A percentile compares a stretch with the other conserved stretches of the same genome.
Conservation (phyloP, 2,888 invertebrate genomes). For the Hirtodrosophila cameraria region DNA sequence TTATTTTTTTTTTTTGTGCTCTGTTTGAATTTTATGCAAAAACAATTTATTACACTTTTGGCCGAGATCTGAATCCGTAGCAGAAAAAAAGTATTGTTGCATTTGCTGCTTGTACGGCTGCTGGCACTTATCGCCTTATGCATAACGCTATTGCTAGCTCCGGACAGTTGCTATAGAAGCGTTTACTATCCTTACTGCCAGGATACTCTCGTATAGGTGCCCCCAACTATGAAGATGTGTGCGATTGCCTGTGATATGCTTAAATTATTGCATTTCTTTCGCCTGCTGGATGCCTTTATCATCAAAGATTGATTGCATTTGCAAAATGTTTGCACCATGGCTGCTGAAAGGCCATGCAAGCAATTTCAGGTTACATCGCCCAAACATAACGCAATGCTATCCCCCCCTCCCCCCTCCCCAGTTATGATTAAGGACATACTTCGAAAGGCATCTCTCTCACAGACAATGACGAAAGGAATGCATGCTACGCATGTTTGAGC, state of each 20-base stretch:
- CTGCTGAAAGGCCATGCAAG: constrained; percentile 20
- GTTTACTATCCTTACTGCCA: too few species aligned
- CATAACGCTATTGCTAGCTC: constrained; percentile 12
- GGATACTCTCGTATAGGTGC: too few species aligned
- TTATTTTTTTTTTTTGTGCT: neutral
- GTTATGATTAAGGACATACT: constrained; percentile 13
- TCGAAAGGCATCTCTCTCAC: too few species aligned
- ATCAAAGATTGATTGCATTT: constrained; percentile 65
- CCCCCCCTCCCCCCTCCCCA: too few species aligned
- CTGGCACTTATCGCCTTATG: constrained; percentile 49
- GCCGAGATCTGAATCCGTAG: constrained; percentile 21
- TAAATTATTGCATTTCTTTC: constrained; percentile 66
- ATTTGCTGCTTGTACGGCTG: constrained; percentile 26
- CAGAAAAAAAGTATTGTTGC: constrained; percentile 59
- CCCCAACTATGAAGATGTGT: constrained; percentile 22
- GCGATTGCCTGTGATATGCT: constrained; percentile 60
- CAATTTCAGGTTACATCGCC: constrained; percentile 11
- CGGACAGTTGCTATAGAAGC: constrained; percentile 2
- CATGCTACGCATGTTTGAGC: too few species aligned
- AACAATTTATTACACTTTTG: constrained; percentile 64
- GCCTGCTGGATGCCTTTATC: constrained; percentile 55
- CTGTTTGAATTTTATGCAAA: constrained; percentile 61
- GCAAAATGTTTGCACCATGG: constrained; percentile 25
- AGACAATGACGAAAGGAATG: too few species aligned
- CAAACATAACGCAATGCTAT: too few species aligned